A percentile compares a stretch with the other conserved stretches of the same genome.
phyloP scores from a whole-genome alignment of 2,797 vertebrate genomes.

The Fundulus diaphanus region DNA sequence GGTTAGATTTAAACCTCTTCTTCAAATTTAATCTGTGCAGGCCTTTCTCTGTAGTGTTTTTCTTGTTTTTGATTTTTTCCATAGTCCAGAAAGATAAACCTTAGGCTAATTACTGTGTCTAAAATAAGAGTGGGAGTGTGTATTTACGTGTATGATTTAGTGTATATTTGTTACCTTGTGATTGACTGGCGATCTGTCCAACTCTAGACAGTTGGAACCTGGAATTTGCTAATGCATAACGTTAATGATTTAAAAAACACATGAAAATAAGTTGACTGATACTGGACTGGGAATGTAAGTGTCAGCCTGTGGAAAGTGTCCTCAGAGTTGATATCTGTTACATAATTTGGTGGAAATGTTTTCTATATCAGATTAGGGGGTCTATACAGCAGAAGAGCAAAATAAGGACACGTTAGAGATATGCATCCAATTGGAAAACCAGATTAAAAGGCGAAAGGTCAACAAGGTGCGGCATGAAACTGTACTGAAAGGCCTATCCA shows the following conservation, averaged over 20 bases:
- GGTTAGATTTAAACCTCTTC: background rate
- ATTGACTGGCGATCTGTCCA: background rate
- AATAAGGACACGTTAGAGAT: slow-evolving; percentile 52
- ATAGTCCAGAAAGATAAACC: too few relatives aligned
- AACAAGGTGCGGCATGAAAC: slow-evolving; percentile 72
- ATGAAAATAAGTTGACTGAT: background rate
- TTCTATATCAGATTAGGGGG: slow-evolving; percentile 52
- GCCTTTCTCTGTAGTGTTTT: too few relatives aligned
- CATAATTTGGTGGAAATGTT: slow-evolving; percentile 42
- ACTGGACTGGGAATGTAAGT: background rate
- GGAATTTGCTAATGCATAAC: too few relatives aligned
- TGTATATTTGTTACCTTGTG: background rate
- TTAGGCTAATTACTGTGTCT: background rate
- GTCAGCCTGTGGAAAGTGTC: slow-evolving; percentile 5
- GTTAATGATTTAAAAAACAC: too few relatives aligned
- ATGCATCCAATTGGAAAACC: slow-evolving; percentile 76
- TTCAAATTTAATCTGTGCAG: too few relatives aligned
- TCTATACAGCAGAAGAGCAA: slow-evolving; percentile 21
- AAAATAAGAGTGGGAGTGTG: too few relatives aligned
- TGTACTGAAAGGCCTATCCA: slow-evolving; percentile 66
- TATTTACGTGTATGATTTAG: background rate
- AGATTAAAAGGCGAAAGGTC: slow-evolving; percentile 73
- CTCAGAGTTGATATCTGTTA: slow-evolving; percentile 25
- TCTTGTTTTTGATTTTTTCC: too few relatives aligned
- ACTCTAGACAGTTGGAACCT: background rate